phyloP scores from a whole-genome alignment of 2,113 vertebrate genomes.

The Dicentrarchus labrax region DNA sequence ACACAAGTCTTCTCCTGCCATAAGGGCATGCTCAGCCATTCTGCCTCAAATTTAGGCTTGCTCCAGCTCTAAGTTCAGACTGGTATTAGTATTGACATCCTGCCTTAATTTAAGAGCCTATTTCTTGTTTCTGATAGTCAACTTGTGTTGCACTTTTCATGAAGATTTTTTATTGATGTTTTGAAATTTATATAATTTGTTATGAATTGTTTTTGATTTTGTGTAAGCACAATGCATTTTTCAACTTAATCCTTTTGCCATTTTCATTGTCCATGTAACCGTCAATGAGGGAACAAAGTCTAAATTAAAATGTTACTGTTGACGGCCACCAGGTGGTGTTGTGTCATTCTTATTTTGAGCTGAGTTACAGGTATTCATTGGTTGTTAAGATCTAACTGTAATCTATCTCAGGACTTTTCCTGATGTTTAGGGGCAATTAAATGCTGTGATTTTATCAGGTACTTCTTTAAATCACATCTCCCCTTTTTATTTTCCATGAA shows the following conservation, averaged over 20 bases:
- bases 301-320: constrained; percentile 56
- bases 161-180: constrained; percentile 15
- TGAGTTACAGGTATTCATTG: neutral
- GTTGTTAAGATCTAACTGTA: neutral
- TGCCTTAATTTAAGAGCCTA: constrained; percentile 17
- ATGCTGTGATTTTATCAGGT: neutral
- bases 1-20: constrained; percentile 6
- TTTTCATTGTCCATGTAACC: constrained; percentile 8
- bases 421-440: neutral
- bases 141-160: constrained; percentile 35
- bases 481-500: neutral
- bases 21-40: neutral
- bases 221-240: neutral
- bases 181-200: constrained; percentile 16
- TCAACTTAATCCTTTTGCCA: constrained; percentile 8
- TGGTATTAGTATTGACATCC: constrained; percentile 6
- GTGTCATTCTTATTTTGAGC: constrained; percentile 45
- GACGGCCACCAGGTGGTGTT: constrained; percentile 71
- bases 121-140: neutral
- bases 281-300: constrained; percentile 13
- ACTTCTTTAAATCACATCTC: neutral
- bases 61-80: neutral
- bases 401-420: constrained; percentile 3
- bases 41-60: constrained; percentile 13
- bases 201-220: constrained; percentile 3